These are phyloP conservation scores for Drosophila merina DNA, from an alignment of 2,888 invertebrate genomes.

Conservation along the genomic window DNA sequence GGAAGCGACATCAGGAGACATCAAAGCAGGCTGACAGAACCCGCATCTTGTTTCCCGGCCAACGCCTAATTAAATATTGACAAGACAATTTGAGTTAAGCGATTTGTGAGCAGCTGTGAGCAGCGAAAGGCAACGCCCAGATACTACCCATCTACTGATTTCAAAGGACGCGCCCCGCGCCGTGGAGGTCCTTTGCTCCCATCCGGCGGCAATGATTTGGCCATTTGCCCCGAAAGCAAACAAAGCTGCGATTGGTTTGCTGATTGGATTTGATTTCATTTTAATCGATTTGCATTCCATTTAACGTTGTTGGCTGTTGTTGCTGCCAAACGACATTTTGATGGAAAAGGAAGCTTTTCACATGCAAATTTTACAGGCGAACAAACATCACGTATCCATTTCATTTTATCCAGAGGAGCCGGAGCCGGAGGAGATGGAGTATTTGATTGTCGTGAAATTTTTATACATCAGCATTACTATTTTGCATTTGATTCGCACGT, in stretches of 20 bases:
- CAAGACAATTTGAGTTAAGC: slow-evolving; percentile 79
- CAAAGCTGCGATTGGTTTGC: slow-evolving; percentile 74
- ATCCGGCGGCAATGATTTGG: slow-evolving; percentile 41
- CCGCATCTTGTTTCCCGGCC: slow-evolving; percentile 31
- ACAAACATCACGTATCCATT: slow-evolving; percentile 69
- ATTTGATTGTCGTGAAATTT: slow-evolving; percentile 75
- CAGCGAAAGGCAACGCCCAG: slow-evolving; percentile 20
- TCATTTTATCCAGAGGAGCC: slow-evolving; percentile 51
- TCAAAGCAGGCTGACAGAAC: slow-evolving; percentile 41
- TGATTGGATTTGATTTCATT: slow-evolving; percentile 70
- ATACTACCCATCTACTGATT: slow-evolving; percentile 9
- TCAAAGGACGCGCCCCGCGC: slow-evolving; percentile 26
- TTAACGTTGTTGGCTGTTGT: slow-evolving; percentile 34
- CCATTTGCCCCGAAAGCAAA: slow-evolving; percentile 53
- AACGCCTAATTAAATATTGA: slow-evolving; percentile 77
- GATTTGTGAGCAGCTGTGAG: slow-evolving; percentile 78
- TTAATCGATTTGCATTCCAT: slow-evolving; percentile 70
- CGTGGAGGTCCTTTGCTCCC: slow-evolving; percentile 43
- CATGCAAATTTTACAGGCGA: slow-evolving; percentile 65
- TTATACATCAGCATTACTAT: slow-evolving; percentile 52
- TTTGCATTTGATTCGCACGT: slow-evolving; percentile 69
- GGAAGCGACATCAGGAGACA: slow-evolving; percentile 58
- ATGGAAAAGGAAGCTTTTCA: slow-evolving; percentile 65
- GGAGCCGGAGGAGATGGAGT: background rate
- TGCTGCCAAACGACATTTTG: slow-evolving; percentile 43